phyloP scores from a whole-genome alignment of 2,888 invertebrate species.

The Morpho helenor region DNA sequence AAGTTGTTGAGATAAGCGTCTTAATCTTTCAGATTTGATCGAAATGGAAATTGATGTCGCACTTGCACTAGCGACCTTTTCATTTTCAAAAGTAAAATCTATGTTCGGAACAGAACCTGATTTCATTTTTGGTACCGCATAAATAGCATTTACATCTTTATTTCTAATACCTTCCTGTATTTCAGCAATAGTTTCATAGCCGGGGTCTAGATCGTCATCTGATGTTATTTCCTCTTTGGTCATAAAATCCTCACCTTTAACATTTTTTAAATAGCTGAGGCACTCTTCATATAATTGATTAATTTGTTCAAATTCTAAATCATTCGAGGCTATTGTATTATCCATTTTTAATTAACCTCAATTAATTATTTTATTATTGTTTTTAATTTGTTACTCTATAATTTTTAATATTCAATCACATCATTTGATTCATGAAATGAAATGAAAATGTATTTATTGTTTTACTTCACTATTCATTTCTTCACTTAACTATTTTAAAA shows the following conservation, averaged over 20 bases:
- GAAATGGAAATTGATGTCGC: slow-evolving; percentile 43
- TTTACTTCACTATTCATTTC: no score
- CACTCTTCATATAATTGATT: slow-evolving; percentile 65
- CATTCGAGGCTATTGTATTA: slow-evolving; percentile 33
- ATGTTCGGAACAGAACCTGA: slow-evolving; percentile 9
- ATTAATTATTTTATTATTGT: no score
- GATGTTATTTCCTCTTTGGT: slow-evolving; percentile 21
- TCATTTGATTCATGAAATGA: no score
- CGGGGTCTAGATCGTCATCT: slow-evolving; percentile 31
- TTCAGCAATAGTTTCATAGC: slow-evolving; percentile 46
- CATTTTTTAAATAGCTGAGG: slow-evolving; percentile 51
- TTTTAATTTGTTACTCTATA: not conserved
- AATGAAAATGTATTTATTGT: no score
- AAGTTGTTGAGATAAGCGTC: slow-evolving; percentile 57
- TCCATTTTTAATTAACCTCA: slow-evolving; percentile 1
- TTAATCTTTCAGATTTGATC: slow-evolving; percentile 51
- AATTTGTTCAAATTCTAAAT: slow-evolving; percentile 51
- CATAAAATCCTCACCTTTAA: slow-evolving; percentile 17
- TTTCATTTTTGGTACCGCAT: slow-evolving; percentile 6
- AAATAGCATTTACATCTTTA: slow-evolving; percentile 7
- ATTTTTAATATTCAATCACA: not conserved
- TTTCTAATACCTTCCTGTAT: slow-evolving; percentile 18
- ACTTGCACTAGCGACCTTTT: slow-evolving; percentile 43
- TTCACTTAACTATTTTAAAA: no score
- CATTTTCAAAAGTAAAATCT: slow-evolving; percentile 19